A percentile compares a stretch with the other conserved stretches of the same genome.
phyloP scores from a whole-genome alignment of 2,113 vertebrate genomes.

The Stercorarius parasiticus region DNA sequence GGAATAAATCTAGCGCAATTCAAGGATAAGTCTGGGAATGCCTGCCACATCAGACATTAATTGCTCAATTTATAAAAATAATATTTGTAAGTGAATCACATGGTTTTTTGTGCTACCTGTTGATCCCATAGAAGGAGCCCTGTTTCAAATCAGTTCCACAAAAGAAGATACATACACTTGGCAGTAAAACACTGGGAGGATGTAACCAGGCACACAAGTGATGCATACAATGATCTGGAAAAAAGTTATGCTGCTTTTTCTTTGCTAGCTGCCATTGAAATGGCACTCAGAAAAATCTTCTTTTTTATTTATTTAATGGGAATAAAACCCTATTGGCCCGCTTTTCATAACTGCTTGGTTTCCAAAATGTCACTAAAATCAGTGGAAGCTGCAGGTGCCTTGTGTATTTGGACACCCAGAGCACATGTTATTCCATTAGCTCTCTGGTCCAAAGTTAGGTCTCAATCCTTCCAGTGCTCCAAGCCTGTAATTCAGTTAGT shows the following conservation, averaged over 20 bases:
- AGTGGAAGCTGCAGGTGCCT: not conserved
- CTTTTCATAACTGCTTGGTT: not conserved
- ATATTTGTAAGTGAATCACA: not conserved
- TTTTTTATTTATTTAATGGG: not conserved
- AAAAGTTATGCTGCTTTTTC: not conserved
- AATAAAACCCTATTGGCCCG: not conserved
- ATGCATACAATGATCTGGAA: not conserved
- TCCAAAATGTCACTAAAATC: not conserved
- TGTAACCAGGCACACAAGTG: not conserved
- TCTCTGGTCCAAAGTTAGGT: not conserved
- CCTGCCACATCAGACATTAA: not conserved
- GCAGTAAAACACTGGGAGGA: not conserved
- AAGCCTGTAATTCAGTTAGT: not conserved
- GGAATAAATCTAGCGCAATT: not conserved
- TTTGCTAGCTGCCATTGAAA: not conserved
- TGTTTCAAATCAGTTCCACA: not conserved
- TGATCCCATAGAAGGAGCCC: not conserved
- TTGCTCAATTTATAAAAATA: constrained; percentile 31
- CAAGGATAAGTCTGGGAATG: constrained; percentile 5
- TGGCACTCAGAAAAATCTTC: not conserved
- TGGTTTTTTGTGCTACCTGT: not conserved
- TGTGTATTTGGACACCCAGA: not conserved
- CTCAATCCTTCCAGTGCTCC: not conserved
- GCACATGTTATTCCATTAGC: not conserved
- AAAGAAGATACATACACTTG: not conserved